These are phyloP conservation scores for Scaptomyza tumidula DNA, from an alignment of 2,888 invertebrate species.

Conservation along the genomic window DNA sequence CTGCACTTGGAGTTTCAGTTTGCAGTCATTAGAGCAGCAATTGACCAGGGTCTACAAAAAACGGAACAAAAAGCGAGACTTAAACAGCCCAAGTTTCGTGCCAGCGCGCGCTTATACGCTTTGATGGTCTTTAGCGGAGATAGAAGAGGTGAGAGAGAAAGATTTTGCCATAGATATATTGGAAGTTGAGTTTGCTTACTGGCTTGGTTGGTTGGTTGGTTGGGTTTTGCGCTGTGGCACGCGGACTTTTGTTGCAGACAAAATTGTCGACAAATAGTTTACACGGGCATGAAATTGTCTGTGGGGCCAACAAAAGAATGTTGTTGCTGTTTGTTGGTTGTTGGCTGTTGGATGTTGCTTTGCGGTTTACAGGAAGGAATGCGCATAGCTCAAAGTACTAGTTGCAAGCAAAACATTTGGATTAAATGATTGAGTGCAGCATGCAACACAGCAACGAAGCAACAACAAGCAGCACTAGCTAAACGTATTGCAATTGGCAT, in stretches of 20 bases:
- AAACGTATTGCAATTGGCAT: conserved; percentile 31
- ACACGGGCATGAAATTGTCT: conserved; percentile 83
- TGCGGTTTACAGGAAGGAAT: conserved; percentile 65
- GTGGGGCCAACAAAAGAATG: conserved; percentile 55
- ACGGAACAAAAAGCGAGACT: conserved; percentile 9
- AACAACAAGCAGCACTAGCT: conserved; percentile 1
- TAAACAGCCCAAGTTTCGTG: conserved; percentile 43
- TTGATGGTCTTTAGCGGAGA: conserved; percentile 33
- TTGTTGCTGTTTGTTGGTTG: conserved; percentile 49
- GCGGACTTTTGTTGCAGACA: conserved; percentile 80
- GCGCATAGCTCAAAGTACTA: conserved; percentile 51
- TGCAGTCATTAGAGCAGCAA: conserved; percentile 73
- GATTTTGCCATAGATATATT: conserved; percentile 8
- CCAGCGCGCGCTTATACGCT: conserved; percentile 68
- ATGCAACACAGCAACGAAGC: conserved; percentile 49
- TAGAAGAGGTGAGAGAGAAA: background rate
- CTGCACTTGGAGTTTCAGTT: conserved; percentile 7
- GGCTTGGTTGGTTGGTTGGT: conserved; percentile 6
- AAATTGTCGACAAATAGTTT: conserved; percentile 84
- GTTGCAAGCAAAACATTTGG: conserved; percentile 64
- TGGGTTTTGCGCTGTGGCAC: conserved; percentile 54
- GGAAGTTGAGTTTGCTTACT: conserved; percentile 6
- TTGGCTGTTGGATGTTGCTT: conserved; percentile 19
- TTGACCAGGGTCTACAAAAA: conserved; percentile 36
- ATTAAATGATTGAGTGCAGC: conserved; percentile 66